Percentiles rank a stretch among this genome's conserved stretches.
Conservation (phyloP, 2,113 vertebrate genomes). For the Anhinga rufa region DNA sequence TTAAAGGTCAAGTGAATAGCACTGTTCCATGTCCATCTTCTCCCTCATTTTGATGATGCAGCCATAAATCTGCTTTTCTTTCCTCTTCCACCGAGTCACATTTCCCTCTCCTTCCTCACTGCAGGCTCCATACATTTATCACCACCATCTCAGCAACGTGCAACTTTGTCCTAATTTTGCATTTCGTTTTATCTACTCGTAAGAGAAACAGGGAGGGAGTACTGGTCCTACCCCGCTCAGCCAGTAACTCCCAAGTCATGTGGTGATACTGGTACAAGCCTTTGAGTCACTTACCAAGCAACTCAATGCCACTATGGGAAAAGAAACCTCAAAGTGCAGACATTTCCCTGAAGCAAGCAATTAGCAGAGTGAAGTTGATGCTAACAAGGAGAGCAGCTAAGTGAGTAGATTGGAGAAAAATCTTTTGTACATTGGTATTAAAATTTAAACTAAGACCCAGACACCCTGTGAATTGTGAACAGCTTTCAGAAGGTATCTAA, state of each 20-base stretch:
- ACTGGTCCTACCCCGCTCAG: neutral
- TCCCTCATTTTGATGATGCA: neutral
- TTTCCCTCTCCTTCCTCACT: neutral
- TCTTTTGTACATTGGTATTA: neutral
- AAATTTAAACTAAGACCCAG: neutral
- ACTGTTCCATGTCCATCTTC: neutral
- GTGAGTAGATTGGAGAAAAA: neutral
- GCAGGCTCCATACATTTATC: neutral
- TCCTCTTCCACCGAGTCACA: neutral
- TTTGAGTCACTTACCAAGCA: neutral
- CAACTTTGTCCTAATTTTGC: neutral
- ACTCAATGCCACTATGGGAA: neutral
- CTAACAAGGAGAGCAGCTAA: neutral
- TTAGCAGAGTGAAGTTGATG: neutral
- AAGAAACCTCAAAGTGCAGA: slow-evolving; percentile 34
- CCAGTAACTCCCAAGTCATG: neutral
- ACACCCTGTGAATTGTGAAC: neutral
- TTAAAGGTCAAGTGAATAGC: neutral
- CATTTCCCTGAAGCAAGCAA: slow-evolving; percentile 9
- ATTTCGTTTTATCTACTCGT: neutral
- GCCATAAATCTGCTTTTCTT: neutral
- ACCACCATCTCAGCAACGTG: neutral
- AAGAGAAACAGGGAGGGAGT: neutral
- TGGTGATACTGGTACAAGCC: neutral
- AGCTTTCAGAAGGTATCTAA: neutral